Base-by-base conservation (phyloP, 2,113 vertebrate genomes). In the Aphyosemion australe region DNA sequence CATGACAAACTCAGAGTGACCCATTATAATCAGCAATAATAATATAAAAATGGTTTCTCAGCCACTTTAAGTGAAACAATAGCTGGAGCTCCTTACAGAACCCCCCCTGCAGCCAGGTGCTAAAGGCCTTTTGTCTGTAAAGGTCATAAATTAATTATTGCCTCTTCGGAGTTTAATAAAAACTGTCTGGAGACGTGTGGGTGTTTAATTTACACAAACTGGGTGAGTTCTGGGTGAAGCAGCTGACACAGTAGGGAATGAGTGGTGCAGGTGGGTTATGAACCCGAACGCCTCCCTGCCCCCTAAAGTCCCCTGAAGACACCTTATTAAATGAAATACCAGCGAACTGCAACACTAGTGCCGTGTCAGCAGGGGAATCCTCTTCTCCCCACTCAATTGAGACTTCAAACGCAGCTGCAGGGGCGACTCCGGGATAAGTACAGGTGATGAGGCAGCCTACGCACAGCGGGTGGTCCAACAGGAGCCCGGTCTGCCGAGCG, bases 291-390 rank as follows among this genome's bases (percentile, higher is more conserved):
- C 41, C 43, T 32, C 32, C 42, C 21, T 46, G 18, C 50, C 31
- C 39, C 39, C 14, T 12, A 15, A 47, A 51, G 52, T 61, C 41
- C 61, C 65, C 70, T 73, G 58, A 78, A 80, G 73, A 74, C 26
- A 19, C 62, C 61, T 58, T 82, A 86, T 87, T 88, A 84, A 82
- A 72, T 77, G 65, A 83, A 80, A 72, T 45, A 43, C 14, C 5
- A 1, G 39, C 20, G 16, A 49, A 61, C 72, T 68, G 41, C 39
- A 70, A 58, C 31, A 16, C 32, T 70, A 74, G 55, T 76, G 88
- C 82, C 5, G 9, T 67, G 77, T 90, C 84, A 89, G 87, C 85
- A 84, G 59, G 76, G 79, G 67, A 75, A 83, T 75, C 69, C 57
- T 66, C 70, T 39, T 50, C 51, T 74, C 70, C 69, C 78, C 21